Conservation (phyloP, 2,113 vertebrate species). For the Microcebus lehilahytsara region DNA sequence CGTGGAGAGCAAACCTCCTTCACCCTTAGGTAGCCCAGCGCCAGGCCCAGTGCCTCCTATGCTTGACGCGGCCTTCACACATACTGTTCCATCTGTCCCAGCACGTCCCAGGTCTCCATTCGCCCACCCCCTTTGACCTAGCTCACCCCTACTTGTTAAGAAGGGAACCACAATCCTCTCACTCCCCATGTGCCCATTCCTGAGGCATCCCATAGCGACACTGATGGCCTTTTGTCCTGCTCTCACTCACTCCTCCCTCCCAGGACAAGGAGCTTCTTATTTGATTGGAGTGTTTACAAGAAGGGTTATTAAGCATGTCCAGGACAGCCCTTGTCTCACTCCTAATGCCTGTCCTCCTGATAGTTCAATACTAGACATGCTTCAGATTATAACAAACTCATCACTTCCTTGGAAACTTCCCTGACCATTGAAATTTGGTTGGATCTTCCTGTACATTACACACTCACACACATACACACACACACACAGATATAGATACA, state of each 20-base stretch:
- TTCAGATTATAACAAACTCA: neutral
- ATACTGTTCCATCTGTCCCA: no score
- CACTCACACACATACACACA: neutral
- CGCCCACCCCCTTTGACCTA: neutral
- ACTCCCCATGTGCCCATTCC: neutral
- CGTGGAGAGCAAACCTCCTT: neutral
- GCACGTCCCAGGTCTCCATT: neutral
- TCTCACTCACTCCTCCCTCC: neutral
- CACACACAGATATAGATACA: neutral
- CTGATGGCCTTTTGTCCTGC: neutral
- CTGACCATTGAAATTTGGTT: neutral
- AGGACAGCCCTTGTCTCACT: neutral
- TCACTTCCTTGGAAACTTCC: neutral
- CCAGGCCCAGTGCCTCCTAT: neutral
- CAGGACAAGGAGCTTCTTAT: neutral
- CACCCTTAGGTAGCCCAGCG: accelerated
- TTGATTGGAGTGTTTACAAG: neutral
- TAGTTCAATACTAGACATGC: neutral
- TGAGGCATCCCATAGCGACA: neutral
- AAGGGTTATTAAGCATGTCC: neutral
- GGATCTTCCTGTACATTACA: neutral
- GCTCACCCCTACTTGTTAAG: neutral
- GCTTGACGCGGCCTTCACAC: neutral
- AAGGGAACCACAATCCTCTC: neutral
- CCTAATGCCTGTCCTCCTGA: neutral